Evolutionary conservation across 2,888 invertebrate genomes (phyloP).

Genomic region (Drosophila emarginata): DNA sequence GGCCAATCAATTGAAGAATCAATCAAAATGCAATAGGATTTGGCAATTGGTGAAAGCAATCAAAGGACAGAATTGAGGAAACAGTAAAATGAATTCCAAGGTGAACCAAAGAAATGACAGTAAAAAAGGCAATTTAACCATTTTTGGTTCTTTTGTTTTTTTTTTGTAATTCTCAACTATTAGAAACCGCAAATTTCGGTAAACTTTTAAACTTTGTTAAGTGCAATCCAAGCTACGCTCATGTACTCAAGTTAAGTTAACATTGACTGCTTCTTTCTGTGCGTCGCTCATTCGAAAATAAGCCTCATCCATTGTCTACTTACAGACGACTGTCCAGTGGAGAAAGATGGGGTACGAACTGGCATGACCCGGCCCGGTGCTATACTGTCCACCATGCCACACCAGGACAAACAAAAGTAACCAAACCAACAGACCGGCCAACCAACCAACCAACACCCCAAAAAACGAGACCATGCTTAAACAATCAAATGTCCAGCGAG

Average conservation of each 20-base stretch:
- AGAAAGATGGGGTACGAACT: neutral
- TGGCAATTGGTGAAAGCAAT: conserved; percentile 27
- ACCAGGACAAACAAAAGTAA: conserved; percentile 37
- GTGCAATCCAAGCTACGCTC: neutral
- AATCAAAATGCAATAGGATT: conserved; percentile 70
- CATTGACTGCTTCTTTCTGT: neutral
- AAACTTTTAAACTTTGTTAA: neutral
- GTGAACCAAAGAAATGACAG: conserved; percentile 14
- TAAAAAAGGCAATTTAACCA: neutral
- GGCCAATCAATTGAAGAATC: conserved; percentile 60
- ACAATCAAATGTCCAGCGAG: conserved; percentile 44
- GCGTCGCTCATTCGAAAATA: neutral
- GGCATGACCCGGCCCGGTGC: no score
- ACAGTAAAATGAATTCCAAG: conserved; percentile 18
- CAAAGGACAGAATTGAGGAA: conserved; percentile 28
- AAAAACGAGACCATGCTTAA: conserved; percentile 28
- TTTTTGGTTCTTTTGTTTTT: neutral
- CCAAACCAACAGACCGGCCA: neutral
- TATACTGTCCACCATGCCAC: conserved; percentile 31
- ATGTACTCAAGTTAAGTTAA: neutral
- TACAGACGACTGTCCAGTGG: neutral
- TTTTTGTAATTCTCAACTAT: neutral
- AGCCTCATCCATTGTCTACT: conserved; percentile 3
- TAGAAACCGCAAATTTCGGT: neutral
- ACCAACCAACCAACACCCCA: conserved; percentile 16